Base-by-base conservation (phyloP, 2,797 vertebrate species). In the Aldrovandia affinis region DNA sequence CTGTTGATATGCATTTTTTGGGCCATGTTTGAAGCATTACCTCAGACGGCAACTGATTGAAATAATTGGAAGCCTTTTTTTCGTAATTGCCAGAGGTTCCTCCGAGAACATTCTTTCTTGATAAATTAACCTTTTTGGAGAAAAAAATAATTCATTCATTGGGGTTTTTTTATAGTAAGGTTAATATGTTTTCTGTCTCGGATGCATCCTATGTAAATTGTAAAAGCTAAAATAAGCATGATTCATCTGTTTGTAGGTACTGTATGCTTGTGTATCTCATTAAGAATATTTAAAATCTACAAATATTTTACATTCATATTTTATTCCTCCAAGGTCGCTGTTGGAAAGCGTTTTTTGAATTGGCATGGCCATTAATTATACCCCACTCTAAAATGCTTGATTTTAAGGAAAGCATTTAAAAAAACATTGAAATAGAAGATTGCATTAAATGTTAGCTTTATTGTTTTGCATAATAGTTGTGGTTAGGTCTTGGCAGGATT, bases 1-100 rank as follows among this genome's bases (percentile, higher is more conserved):
- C 50, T 39, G 82, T 77, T 55, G 77, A 84, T 85, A 85, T 65
- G 78, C 55, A 79, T 44, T 81, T 61, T 61, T 28, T 33, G 36
- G 61, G n/a, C 83, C 83, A 82, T 85, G 84, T 85, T 87, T 86
- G 83, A 87, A 86, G 80, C 84, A 86, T 88, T 78, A 85, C 80
- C 86, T 85, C 82, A 70, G 83, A 81, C 78, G 25, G 82, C 78
- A 78, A 83, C 83, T 88, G 88, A 86, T 86, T 85, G 84, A 81
- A 88, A 85, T 86, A 81, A 88, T 85, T 85, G 88, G 75, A 52
- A 65, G 55, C 50, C n/a, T n/a, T 81, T 52, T 80, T 73, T 77
- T 63, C 30, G 9, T 25, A 54, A 79, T 79, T 79, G 12, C 63
- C 25, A 82, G 61, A 57, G 70, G 77, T 68, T 59, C 42, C 85